These are phyloP conservation scores for Euthynnus affinis DNA, from an alignment of 2,797 vertebrate genomes.

Conservation along the genomic window DNA sequence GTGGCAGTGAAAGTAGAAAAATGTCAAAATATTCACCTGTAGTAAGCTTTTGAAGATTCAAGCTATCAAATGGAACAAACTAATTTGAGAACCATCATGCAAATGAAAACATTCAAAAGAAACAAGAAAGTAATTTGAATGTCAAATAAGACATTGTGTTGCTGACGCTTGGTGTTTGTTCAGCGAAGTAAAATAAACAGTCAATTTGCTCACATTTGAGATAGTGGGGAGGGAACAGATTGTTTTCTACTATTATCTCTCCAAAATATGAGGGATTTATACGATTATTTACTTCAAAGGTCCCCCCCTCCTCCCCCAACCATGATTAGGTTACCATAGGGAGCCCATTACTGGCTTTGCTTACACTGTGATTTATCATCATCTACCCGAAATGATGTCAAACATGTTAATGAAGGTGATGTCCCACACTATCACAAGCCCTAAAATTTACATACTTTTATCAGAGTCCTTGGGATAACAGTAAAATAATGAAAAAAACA, in stretches of 20 bases:
- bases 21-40: neutral
- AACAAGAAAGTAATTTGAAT: constrained; percentile 49
- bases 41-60: constrained; percentile 26
- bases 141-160: constrained; percentile 25
- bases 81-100: constrained; percentile 29
- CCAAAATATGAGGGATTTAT: constrained; percentile 59
- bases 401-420: constrained; percentile 69
- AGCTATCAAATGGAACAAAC: constrained; percentile 27
- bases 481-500: constrained; percentile 39
- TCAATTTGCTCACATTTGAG: constrained; percentile 57
- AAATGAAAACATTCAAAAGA: constrained; percentile 28
- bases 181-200: constrained; percentile 55
- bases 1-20: neutral
- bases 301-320: constrained; percentile 36
- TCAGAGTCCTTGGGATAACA: constrained; percentile 47
- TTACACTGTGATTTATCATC: constrained; percentile 63
- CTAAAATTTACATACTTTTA: constrained; percentile 49
- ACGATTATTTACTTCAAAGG: constrained; percentile 68
- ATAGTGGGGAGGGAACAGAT: constrained; percentile 34
- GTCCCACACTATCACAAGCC: constrained; percentile 45
- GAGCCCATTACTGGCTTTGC: constrained; percentile 70
- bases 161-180: constrained; percentile 42
- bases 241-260: constrained; percentile 49
- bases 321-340: constrained; percentile 60
- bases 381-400: constrained; percentile 54